Evolutionary conservation across 1,140 invertebrate genomes (phyloP), one percentile per base, ranked within the genome.

Genomic region (Leptinotarsa lineolata): DNA sequence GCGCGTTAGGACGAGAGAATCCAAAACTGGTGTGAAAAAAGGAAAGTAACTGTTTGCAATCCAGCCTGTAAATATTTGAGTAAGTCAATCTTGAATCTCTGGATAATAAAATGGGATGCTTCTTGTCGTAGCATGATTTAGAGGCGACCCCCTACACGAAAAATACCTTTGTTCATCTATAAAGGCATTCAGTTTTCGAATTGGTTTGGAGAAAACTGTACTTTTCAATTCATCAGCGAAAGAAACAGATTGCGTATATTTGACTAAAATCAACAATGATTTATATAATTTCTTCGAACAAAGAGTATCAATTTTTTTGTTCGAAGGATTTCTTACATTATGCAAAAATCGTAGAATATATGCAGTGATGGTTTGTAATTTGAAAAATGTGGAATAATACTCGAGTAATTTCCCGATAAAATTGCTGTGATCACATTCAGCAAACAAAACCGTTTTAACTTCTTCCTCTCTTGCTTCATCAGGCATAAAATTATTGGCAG

Each of bases 91-190:
- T n/a, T n/a, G n/a, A n/a, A n/a, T n/a, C n/a, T n/a, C n/a, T n/a
- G n/a, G n/a, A n/a, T n/a, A 74, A 30, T 21, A 74, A 61, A 11
- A 61, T 16, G 12, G 72, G 67, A 69, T 69, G 21, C 45, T 74
- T 74, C 4, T 16, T 16, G 8, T 46, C 48, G 46, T 24, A 5
- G 72, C 70, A 70, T 70, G n/a, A 30, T 30, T 61, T 11, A 74
- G 24, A 16, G n/a, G n/a, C 67, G 39, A 18, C 68, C 64, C 15
- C 22, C 70, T 20, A 65, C 70, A 30, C 70, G 54, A 44, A 72
- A 45, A n/a, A 65, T n/a, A 3, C 65, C 72, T 15, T 54, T 24
- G 15, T n/a, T 73, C 39, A 48, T 65, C 70, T n/a, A 45, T 44
- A 44, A 72, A 61, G 22, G 45, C 21, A 24, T 21, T 69, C 16